These are phyloP conservation scores for Luidia sarsii DNA, from an alignment of 53 echinoderm and acorn worm species.

Conservation along the genomic window DNA sequence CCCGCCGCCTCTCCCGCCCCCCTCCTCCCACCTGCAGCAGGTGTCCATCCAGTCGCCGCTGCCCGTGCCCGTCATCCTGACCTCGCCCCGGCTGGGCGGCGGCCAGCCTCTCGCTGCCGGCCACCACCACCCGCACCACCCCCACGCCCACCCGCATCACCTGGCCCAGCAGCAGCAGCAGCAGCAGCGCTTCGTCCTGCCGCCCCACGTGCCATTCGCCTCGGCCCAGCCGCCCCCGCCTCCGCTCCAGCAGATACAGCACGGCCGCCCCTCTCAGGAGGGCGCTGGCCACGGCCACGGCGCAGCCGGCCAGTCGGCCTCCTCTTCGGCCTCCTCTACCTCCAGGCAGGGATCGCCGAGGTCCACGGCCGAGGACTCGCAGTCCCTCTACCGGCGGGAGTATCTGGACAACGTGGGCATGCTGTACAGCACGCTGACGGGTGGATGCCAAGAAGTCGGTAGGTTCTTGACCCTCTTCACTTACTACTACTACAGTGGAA, in stretches of 20 bases:
- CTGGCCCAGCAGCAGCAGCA: too few relatives aligned
- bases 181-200: conserved; percentile 50
- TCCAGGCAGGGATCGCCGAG: conserved; percentile 58
- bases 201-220: conserved; percentile 39
- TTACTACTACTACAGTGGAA: too few relatives aligned
- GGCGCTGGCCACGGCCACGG: too few relatives aligned
- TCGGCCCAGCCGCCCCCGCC: conserved; percentile 35
- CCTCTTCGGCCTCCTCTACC: conserved; percentile 15
- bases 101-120: conserved; percentile 26
- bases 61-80: conserved; percentile 59
- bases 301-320: not conserved
- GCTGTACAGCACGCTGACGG: conserved; percentile 67
- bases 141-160: too few relatives aligned
- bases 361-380: conserved; percentile 14
- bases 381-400: conserved; percentile 37
- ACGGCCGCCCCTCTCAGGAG: conserved; percentile 24
- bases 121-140: too few relatives aligned
- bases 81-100: conserved; percentile 29
- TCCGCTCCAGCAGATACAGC: conserved; percentile 26
- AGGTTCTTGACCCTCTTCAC: not conserved
- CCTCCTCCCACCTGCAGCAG: conserved; percentile 8
- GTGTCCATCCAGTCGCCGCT: conserved; percentile 38
- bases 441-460: conserved; percentile 98
- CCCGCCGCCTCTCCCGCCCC: conserved; percentile 21
- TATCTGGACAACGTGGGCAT: conserved; percentile 73